Evolutionary conservation across 2,113 vertebrate species (phyloP), one percentile per base, ranked within the genome.

Genomic region (Meriones unguiculatus): DNA sequence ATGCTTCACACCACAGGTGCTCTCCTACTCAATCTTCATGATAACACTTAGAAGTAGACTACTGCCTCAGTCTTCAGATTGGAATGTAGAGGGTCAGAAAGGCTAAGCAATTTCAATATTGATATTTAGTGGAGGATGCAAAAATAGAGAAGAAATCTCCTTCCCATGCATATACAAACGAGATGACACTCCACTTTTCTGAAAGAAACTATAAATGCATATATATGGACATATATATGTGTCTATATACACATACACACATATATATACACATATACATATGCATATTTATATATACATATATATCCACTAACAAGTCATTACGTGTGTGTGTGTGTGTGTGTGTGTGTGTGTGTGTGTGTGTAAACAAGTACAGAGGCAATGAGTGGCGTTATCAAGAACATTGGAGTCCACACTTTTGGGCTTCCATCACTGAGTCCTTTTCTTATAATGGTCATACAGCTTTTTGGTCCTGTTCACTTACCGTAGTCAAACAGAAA

Each of bases 1-100:
- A 0, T 15, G 17, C 32, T 62, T 2, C 0, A 70, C 2, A 15
- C 24, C 32, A 20, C 2, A 20, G 22, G 7, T 0, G 1, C 17
- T 3, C 0, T 65, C 52, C 64, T 18, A 15, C 46, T 35, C 8
- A 10, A 35, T 20, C 64, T 30, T 32, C 2, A 41, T 3, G 22
- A 41, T 4, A 5, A 70, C 18, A 10, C 12, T 32, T 24, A 6
- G 30, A 93, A 50, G 30, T 12, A 10, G 25, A 18, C 4, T 2
- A 15, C 2, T n/a, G n/a, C 46, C 30, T 32, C 24, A 7, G 54
- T 78, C 87, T 10, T 75, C 32, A 78, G 28, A 50, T 20, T 12
- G 38, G 62, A 30, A 73, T 13, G 28, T 4, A n/a, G 28, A 57
- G 30, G 28, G 30, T 85, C 46, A 84, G 22, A 64, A n/a, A 92